phyloP scores from a whole-genome alignment of 2,888 invertebrate genomes.

The Opisthograptis luteolata region DNA sequence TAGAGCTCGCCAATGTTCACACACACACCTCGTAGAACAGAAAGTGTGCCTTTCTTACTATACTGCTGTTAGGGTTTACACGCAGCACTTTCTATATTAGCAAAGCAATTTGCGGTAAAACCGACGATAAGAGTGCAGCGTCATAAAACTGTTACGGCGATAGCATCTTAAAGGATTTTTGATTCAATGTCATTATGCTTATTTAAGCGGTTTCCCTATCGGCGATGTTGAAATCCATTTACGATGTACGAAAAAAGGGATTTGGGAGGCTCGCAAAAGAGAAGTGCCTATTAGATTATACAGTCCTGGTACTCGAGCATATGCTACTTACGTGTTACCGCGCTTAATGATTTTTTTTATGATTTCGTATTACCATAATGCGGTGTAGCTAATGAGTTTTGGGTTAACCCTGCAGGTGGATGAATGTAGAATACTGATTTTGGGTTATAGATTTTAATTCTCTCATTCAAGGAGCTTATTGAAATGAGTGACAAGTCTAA shows the following conservation, averaged over 20 bases:
- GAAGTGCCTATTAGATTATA: slow-evolving; percentile 58
- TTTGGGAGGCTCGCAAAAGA: slow-evolving; percentile 53
- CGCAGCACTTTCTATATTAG: slow-evolving; percentile 45
- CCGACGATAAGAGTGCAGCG: slow-evolving; percentile 55
- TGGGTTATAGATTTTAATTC: not conserved
- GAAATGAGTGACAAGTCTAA: too few relatives aligned
- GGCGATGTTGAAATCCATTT: slow-evolving; percentile 60
- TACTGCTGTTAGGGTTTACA: slow-evolving; percentile 6
- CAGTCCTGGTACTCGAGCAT: slow-evolving; percentile 50
- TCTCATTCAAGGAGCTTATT: too few relatives aligned
- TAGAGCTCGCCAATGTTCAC: slow-evolving; percentile 20
- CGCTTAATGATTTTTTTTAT: slow-evolving; percentile 61
- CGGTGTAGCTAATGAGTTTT: slow-evolving; percentile 45
- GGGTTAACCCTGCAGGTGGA: not conserved
- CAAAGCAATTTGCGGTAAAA: slow-evolving; percentile 59
- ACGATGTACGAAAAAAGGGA: slow-evolving; percentile 66
- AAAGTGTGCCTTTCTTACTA: slow-evolving; percentile 9
- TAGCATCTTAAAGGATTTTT: slow-evolving; percentile 56
- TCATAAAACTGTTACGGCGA: slow-evolving; percentile 56
- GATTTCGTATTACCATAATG: slow-evolving; percentile 38
- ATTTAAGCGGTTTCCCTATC: slow-evolving; percentile 54
- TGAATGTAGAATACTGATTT: slow-evolving; percentile 36
- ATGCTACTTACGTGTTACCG: slow-evolving; percentile 53
- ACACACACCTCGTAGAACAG: slow-evolving; percentile 9
- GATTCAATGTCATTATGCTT: slow-evolving; percentile 52